Evolutionary conservation across 2,888 invertebrate genomes (phyloP).

Genomic region (Charanyca ferruginea): DNA sequence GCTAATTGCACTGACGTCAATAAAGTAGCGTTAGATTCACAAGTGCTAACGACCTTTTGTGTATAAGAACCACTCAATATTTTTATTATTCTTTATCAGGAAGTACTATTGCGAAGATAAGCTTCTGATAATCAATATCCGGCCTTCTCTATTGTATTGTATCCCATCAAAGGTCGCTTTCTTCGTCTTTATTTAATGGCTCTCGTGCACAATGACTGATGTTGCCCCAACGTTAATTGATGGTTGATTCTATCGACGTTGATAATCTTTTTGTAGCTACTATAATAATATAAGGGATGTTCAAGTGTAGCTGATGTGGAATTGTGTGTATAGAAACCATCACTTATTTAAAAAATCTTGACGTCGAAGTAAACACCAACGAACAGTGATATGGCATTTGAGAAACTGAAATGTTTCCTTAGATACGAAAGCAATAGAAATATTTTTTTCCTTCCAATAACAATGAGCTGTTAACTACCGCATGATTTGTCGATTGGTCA

Average conservation of each 20-base stretch:
- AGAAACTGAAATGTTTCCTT: constrained; percentile 10
- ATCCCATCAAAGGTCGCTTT: constrained; percentile 47
- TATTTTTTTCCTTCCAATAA: constrained; percentile 21
- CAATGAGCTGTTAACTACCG: constrained; percentile 9
- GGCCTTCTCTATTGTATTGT: constrained; percentile 46
- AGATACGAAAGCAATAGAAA: constrained; percentile 9
- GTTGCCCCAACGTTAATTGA: constrained; percentile 42
- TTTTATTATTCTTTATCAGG: constrained; percentile 15
- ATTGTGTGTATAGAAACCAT: neutral
- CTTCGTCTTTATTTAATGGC: constrained; percentile 52
- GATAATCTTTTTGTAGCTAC: constrained; percentile 8
- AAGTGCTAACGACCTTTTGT: constrained; percentile 34
- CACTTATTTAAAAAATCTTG: neutral
- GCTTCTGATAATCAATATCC: constrained; percentile 52
- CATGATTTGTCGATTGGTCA: constrained; percentile 32
- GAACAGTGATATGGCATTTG: constrained; percentile 2
- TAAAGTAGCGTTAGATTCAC: constrained; percentile 41
- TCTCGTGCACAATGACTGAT: constrained; percentile 49
- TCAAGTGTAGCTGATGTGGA: neutral
- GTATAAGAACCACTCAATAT: neutral
- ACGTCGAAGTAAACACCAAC: neutral
- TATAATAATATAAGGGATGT: constrained; percentile 14
- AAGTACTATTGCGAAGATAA: constrained; percentile 29
- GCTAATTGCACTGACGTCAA: constrained; percentile 61
- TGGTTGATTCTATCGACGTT: constrained; percentile 38